Evolutionary conservation across 2,797 vertebrate genomes (phyloP).

Genomic region (Sebastolobus altivelis): DNA sequence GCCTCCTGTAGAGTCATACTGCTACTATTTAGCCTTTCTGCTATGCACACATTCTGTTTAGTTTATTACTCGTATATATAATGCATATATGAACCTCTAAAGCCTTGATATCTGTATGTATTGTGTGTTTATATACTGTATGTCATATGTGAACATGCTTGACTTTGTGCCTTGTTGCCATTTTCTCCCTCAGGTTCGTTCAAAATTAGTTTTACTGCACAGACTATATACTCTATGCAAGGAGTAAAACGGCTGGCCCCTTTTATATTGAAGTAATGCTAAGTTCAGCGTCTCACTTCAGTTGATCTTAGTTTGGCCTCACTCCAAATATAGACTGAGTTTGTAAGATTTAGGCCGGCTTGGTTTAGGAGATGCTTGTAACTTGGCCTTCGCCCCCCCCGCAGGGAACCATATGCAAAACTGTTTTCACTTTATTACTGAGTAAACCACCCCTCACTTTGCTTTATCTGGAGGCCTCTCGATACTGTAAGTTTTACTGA

Average conservation of each 20-base stretch:
- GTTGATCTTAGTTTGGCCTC: constrained; percentile 28
- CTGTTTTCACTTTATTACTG: constrained; percentile 55
- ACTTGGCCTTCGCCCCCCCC: constrained; percentile 57
- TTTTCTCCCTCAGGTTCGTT: constrained; percentile 77
- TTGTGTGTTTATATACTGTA: constrained; percentile 64
- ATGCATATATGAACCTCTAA: constrained; percentile 54
- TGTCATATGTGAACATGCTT: constrained; percentile 61
- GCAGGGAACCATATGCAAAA: constrained; percentile 67
- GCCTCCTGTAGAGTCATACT: constrained; percentile 38
- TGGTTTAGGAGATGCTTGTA: constrained; percentile 33
- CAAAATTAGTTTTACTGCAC: constrained; percentile 56
- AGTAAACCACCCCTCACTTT: constrained; percentile 36
- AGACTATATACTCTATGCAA: constrained; percentile 67
- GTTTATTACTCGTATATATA: constrained; percentile 53
- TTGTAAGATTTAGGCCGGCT: constrained; percentile 4
- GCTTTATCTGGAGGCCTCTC: constrained; percentile 36
- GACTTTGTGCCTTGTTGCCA: constrained; percentile 77
- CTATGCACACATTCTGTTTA: constrained; percentile 49
- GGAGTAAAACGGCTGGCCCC: constrained; percentile 42
- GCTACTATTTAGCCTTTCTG: constrained; percentile 53
- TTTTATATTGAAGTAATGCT: constrained; percentile 53
- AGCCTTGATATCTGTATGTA: constrained; percentile 58
- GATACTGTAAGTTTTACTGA: constrained; percentile 49
- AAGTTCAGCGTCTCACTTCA: constrained; percentile 36
- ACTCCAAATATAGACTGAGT: constrained; percentile 7